Conservation (phyloP, 1,140 invertebrate species). For the Conus ventricosus region DNA sequence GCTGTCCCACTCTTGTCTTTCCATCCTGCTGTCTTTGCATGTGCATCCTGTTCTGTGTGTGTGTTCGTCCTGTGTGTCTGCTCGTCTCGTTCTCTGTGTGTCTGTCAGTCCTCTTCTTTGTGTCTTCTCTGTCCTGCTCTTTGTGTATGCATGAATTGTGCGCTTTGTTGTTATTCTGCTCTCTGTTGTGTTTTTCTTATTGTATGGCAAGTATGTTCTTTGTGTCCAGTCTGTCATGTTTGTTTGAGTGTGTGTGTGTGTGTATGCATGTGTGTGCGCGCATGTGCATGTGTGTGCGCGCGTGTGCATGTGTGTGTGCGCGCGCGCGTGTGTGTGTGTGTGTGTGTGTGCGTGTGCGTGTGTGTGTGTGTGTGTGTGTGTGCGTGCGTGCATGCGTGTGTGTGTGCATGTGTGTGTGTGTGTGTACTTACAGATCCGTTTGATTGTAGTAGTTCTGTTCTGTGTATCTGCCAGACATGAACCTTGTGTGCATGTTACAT, state of each 20-base stretch:
- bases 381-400: background rate
- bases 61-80: too few relatives aligned
- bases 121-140: background rate
- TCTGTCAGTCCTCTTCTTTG: too few relatives aligned
- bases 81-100: too few relatives aligned
- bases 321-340: background rate
- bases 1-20: background rate
- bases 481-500: conserved; percentile 3
- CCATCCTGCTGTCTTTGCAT: too few relatives aligned
- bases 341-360: background rate
- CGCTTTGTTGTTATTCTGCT: too few relatives aligned
- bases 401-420: background rate
- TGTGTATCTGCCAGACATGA: background rate
- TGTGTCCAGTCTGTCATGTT: too few relatives aligned
- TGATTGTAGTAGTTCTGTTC: background rate
- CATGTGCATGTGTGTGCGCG: background rate
- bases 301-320: background rate
- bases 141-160: too few relatives aligned
- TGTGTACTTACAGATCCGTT: background rate
- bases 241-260: too few relatives aligned
- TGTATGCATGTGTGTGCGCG: background rate
- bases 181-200: too few relatives aligned
- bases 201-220: too few relatives aligned
- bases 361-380: background rate
- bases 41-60: too few relatives aligned